These are phyloP conservation scores for Triplophysa yarkandensis DNA, from an alignment of 2,797 vertebrate species.

Conservation along the genomic window DNA sequence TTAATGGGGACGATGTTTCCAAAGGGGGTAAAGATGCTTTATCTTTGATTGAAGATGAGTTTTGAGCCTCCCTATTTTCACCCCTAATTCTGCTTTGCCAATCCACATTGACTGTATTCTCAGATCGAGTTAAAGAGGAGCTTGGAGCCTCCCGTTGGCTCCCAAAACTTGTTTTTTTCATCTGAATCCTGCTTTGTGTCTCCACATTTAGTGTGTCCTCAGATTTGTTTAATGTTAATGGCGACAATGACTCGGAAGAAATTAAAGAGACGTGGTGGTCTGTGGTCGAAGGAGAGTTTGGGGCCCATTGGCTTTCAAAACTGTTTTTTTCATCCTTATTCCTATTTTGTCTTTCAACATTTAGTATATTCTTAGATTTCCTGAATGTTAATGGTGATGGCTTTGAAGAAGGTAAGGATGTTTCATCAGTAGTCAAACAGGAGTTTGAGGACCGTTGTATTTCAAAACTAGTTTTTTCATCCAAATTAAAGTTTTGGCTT, in stretches of 20 bases:
- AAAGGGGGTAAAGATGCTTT: neutral
- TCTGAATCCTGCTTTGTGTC: no score
- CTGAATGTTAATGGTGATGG: constrained; percentile 1
- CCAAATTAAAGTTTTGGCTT: constrained; percentile 35
- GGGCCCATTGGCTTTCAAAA: neutral
- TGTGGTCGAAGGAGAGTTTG: neutral
- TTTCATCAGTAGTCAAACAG: neutral
- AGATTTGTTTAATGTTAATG: neutral
- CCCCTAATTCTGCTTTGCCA: no score
- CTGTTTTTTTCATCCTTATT: constrained; percentile 41
- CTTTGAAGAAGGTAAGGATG: neutral
- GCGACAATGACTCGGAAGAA: no score
- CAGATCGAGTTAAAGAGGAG: no score
- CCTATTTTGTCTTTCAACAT: constrained; percentile 16
- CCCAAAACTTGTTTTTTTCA: no score
- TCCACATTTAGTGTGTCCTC: constrained; percentile 3
- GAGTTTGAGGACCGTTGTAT: neutral
- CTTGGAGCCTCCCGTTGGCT: no score
- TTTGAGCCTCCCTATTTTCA: constrained; percentile 5
- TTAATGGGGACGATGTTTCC: neutral
- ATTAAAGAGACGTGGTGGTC: no score
- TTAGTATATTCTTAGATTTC: neutral
- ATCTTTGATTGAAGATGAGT: neutral
- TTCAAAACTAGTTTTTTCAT: constrained; percentile 28
- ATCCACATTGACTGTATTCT: no score